Base-by-base conservation (phyloP, 2,888 invertebrate genomes). In the Rhagonycha lutea region DNA sequence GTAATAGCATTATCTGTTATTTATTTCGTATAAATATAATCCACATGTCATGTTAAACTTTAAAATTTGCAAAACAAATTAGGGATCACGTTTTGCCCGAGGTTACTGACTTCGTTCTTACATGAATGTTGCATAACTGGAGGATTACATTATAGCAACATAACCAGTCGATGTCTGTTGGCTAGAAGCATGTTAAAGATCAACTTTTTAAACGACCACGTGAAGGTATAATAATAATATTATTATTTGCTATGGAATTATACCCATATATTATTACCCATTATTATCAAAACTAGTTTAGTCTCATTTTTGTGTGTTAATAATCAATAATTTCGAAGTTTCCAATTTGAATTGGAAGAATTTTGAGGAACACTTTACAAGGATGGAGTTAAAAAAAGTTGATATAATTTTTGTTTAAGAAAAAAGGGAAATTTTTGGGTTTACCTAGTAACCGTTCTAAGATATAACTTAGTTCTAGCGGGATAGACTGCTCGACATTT, bases 61-160 rank as follows among this genome's bases (percentile, higher is more conserved):
- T 69, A 68, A 73, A 62, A 69, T 73, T 73, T 68, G 73, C 73
- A 69, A 73, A 69, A 73, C 73, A 73, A 73, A 69, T 73, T 73
- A 69, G 62, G 68, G 69, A 26, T 68, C 73, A 73, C 73, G 69
- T 69, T 73, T 73, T 65, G 63, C 69, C 69, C 63, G 68, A 73
- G 73, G 73, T 73, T 73, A 69, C 47, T 73, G 73, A 73, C 73
- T 73, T 62, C 73, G 61, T 11, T 18, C 68, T 18, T 62, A 73
- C 69, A 73, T 73, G 62, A 69, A 69, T 69, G 73, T 73, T 73
- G 69, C 73, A 69, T 69, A 73, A 73, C 73, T 65, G 73, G 14
- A 28, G 72, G 63, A 65, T 24, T 24, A 65, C n/a, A 65, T 24
- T 65, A 65, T 47, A 65, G 63, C 63, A 26, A 47, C 47, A 24